phyloP scores from a whole-genome alignment of 2,888 invertebrate species.

The Galeopsomyia nigrocyanea region DNA sequence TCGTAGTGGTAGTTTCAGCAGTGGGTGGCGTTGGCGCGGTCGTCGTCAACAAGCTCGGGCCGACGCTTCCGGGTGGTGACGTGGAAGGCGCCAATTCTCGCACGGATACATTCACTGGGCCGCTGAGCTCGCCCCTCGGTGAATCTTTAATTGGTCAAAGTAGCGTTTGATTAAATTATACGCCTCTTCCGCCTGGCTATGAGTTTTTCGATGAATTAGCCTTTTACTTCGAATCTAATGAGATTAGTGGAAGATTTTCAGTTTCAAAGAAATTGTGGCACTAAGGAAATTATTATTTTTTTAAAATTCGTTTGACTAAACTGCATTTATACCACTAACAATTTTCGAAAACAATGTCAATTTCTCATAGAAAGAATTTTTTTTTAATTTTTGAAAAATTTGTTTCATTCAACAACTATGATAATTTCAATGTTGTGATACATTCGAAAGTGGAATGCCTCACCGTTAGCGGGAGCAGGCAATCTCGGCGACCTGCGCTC shows the following conservation, averaged over 20 bases:
- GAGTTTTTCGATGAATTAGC: too few relatives aligned
- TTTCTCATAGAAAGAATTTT: background rate
- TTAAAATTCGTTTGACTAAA: too few relatives aligned
- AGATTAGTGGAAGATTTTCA: too few relatives aligned
- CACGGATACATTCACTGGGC: constrained; percentile 63
- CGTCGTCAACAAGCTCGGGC: constrained; percentile 65
- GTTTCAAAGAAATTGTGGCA: too few relatives aligned
- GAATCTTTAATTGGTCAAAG: constrained; percentile 39
- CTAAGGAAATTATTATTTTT: too few relatives aligned
- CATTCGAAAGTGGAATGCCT: constrained; percentile 25
- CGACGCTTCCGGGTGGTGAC: constrained; percentile 63
- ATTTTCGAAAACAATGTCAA: background rate
- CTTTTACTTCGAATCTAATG: too few relatives aligned
- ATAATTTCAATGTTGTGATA: background rate
- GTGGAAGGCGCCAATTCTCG: constrained; percentile 63
- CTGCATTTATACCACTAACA: too few relatives aligned
- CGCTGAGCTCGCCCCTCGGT: constrained; percentile 33
- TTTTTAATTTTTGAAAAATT: background rate
- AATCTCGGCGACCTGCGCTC: constrained; percentile 66
- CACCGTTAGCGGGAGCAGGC: constrained; percentile 57
- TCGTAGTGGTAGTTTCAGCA: constrained; percentile 60
- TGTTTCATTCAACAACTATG: background rate
- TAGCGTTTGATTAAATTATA: background rate
- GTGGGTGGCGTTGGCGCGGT: constrained; percentile 63
- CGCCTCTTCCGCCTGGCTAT: too few relatives aligned